A percentile compares a stretch with the other conserved stretches of the same genome.
Evolutionary conservation across 2,888 invertebrate species (phyloP).

Genomic region (Drosophila sordidapex): DNA sequence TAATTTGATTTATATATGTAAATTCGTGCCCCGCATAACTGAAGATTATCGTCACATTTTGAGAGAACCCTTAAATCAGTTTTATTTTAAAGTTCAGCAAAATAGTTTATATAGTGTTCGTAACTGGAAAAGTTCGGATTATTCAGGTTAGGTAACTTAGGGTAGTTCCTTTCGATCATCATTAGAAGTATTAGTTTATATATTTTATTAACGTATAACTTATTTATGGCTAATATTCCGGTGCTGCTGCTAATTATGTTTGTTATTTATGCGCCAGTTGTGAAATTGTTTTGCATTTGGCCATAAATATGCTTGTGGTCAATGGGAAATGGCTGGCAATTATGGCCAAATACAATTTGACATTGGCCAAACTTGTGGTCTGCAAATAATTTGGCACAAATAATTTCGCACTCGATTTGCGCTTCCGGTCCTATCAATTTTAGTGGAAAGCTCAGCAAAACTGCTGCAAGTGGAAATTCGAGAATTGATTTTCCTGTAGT

Average conservation of each 20-base stretch:
- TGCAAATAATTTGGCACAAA: slow-evolving; percentile 28
- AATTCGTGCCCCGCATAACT: no score
- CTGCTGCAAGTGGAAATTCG: neutral
- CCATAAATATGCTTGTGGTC: slow-evolving; percentile 28
- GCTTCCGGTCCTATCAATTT: slow-evolving; percentile 15
- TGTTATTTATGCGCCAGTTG: slow-evolving; percentile 55
- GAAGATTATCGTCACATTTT: no score
- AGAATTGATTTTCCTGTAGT: neutral
- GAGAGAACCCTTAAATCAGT: no score
- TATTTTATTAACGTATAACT: neutral
- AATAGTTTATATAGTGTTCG: no score
- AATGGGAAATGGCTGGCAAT: slow-evolving; percentile 39
- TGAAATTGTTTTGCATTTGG: slow-evolving; percentile 31
- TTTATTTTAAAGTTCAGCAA: no score
- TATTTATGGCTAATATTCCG: neutral
- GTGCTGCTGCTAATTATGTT: slow-evolving; percentile 42
- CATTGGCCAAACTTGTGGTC: slow-evolving; percentile 14
- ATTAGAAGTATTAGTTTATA: neutral
- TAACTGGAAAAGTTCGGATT: neutral
- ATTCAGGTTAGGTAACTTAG: neutral
- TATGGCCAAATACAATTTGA: slow-evolving; percentile 23
- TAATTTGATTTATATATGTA: no score
- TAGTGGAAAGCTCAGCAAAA: neutral
- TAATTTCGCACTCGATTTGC: slow-evolving; percentile 31
- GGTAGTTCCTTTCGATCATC: neutral